phyloP scores from a whole-genome alignment of 2,797 vertebrate species.

The Pantherophis vulpinus region DNA sequence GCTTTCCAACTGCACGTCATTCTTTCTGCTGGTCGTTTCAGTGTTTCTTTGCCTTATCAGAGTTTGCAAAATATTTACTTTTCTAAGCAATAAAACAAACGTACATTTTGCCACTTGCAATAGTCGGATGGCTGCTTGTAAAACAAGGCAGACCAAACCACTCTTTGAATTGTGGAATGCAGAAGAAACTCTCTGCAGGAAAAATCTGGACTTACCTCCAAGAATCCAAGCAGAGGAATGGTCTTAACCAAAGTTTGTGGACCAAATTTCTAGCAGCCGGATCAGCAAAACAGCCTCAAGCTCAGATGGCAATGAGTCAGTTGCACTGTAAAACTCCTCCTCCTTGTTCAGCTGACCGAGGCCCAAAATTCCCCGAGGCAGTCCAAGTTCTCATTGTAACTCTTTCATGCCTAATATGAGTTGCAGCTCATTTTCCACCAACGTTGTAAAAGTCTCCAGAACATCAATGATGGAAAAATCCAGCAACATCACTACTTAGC shows the following conservation, averaged over 20 bases:
- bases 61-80: not conserved
- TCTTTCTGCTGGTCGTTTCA: not conserved
- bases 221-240: not conserved
- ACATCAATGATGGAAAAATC: not conserved
- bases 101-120: not conserved
- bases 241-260: not conserved
- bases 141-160: not conserved
- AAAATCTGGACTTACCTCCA: not conserved
- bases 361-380: constrained; percentile 18
- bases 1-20: not conserved
- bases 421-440: not conserved
- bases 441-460: not conserved
- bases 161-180: not conserved
- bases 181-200: not conserved
- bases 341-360: constrained; percentile 43
- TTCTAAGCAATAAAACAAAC: not conserved
- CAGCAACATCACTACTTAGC: not conserved
- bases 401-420: constrained; percentile 21
- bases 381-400: constrained; percentile 23
- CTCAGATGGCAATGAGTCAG: constrained; percentile 47
- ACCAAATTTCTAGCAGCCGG: not conserved
- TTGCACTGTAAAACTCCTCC: constrained; percentile 5
- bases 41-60: not conserved
- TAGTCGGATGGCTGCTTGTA: not conserved
- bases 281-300: not conserved